Percentiles rank a stretch among this genome's conserved stretches.
phyloP scores from a whole-genome alignment of 2,113 vertebrate species.

The Notarius quadriscutis region DNA sequence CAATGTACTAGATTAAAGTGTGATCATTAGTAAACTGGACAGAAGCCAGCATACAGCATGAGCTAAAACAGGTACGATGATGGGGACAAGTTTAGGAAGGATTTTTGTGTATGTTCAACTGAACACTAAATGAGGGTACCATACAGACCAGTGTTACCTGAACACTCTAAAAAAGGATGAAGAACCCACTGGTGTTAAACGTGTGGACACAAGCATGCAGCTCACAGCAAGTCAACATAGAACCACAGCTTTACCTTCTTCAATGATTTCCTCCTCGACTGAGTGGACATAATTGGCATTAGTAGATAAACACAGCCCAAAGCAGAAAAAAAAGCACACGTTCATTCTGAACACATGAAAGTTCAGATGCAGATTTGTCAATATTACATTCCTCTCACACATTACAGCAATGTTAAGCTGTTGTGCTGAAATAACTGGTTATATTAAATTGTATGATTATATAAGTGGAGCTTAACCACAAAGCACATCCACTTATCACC shows the following conservation, averaged over 20 bases:
- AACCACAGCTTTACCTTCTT: constrained; percentile 49
- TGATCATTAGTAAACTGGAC: constrained; percentile 22
- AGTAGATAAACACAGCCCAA: constrained; percentile 59
- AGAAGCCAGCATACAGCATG: neutral
- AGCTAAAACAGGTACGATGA: neutral
- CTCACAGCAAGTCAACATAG: constrained; percentile 46
- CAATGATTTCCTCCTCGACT: constrained; percentile 55
- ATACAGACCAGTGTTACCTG: neutral
- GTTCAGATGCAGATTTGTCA: neutral
- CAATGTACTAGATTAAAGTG: neutral
- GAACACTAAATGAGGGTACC: neutral
- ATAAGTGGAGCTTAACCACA: neutral
- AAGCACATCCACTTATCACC: constrained; percentile 13
- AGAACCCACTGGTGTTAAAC: constrained; percentile 13
- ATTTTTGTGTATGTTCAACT: neutral
- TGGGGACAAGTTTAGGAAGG: neutral
- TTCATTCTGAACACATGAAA: constrained; percentile 4
- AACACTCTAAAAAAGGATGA: neutral
- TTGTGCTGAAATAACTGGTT: neutral
- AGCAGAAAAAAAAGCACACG: constrained; percentile 38
- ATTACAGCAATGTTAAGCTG: constrained; percentile 1
- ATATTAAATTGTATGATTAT: neutral
- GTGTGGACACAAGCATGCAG: constrained; percentile 12
- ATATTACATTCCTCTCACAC: neutral
- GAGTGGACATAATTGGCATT: constrained; percentile 61